Percentiles rank a stretch among this genome's conserved stretches.
Conservation (phyloP, 2,888 invertebrate species). For the Physocephala rufipes region DNA sequence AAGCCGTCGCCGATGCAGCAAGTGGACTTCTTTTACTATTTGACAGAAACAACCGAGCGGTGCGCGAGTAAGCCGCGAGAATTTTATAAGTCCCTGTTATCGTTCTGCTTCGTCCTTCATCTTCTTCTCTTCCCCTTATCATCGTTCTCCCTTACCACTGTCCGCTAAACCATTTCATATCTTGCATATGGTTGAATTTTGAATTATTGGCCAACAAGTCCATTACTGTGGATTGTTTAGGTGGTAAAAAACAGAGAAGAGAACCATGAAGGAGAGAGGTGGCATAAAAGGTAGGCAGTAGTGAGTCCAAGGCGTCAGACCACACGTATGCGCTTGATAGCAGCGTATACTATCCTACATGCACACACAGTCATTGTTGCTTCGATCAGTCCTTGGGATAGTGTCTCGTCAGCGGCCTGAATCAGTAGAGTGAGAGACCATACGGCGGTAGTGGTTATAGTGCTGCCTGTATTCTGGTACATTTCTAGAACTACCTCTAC, state of each 20-base stretch:
- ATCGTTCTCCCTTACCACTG: no score
- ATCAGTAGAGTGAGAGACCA: not conserved
- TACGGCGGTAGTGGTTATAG: not conserved
- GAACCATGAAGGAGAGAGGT: not conserved
- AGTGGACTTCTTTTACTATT: conserved; percentile 64
- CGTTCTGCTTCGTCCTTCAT: conserved; percentile 19
- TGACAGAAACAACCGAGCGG: conserved; percentile 64
- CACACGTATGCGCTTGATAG: not conserved
- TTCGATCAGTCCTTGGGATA: not conserved
- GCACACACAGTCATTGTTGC: not conserved
- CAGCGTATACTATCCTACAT: not conserved
- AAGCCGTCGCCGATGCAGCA: conserved; percentile 61
- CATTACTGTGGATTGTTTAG: conserved; percentile 36
- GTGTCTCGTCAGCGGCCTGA: not conserved
- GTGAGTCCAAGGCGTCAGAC: not conserved
- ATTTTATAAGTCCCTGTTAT: conserved; percentile 57
- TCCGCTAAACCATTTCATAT: no score
- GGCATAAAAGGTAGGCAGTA: not conserved
- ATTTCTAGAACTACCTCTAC: no score
- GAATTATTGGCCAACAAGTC: conserved; percentile 43
- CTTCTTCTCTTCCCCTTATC: conserved; percentile 11
- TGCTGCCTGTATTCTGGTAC: no score
- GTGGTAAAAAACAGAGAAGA: conserved; percentile 33
- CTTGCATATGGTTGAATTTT: not conserved
- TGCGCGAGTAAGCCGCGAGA: conserved; percentile 56